Percentiles rank a stretch among this genome's conserved stretches.
phyloP scores from a whole-genome alignment of 2,797 vertebrate species.

The Microhierax caerulescens region DNA sequence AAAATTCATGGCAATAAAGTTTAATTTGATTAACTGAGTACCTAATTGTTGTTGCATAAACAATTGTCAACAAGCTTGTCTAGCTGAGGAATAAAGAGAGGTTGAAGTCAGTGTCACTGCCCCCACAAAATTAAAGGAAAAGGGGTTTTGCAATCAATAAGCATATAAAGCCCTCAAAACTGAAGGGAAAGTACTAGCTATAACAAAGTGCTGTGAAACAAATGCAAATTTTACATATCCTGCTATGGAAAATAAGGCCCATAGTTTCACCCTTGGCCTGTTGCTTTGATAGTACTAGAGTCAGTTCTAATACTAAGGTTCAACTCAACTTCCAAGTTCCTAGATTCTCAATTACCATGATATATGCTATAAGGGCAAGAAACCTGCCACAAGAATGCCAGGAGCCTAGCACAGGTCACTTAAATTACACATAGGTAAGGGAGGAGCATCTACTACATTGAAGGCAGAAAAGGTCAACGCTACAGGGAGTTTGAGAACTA shows the following conservation, averaged over 20 bases:
- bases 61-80: not conserved
- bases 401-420: not conserved
- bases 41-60: not conserved
- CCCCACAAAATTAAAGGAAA: not conserved
- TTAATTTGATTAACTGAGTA: not conserved
- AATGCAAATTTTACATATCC: not conserved
- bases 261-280: not conserved
- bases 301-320: not conserved
- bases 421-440: not conserved
- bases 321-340: not conserved
- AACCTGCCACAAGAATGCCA: not conserved
- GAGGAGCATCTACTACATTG: rapidly evolving
- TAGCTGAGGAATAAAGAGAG: not conserved
- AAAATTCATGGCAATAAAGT: constrained; percentile 38
- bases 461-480: not conserved
- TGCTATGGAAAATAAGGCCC: not conserved
- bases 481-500: not conserved
- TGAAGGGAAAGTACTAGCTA: not conserved
- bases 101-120: not conserved
- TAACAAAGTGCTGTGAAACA: not conserved
- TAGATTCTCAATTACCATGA: rapidly evolving
- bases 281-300: not conserved
- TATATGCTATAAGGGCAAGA: not conserved
- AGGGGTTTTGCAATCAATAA: not conserved
- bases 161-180: not conserved